These are phyloP conservation scores for Ptilonorhynchus violaceus DNA, from an alignment of 2,113 vertebrate species.

Conservation along the genomic window DNA sequence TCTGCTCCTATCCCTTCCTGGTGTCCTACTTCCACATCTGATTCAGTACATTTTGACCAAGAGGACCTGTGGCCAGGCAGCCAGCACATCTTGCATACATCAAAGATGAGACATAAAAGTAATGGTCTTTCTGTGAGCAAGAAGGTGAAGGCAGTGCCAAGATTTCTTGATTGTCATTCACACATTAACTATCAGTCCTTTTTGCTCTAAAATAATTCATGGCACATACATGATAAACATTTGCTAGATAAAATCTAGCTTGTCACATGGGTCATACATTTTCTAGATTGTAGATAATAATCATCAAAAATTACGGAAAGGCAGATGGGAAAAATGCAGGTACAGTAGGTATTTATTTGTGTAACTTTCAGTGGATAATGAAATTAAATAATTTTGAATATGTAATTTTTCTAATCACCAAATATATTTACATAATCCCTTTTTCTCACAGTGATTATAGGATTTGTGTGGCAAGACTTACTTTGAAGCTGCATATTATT, in stretches of 20 bases:
- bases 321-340: not conserved
- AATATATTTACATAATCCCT: conserved; percentile 58
- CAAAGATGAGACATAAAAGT: not conserved
- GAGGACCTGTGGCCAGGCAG: not conserved
- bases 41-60: not conserved
- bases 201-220: not conserved
- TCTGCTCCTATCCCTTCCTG: not conserved
- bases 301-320: not conserved
- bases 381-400: conserved; percentile 51
- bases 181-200: not conserved
- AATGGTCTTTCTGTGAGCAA: not conserved
- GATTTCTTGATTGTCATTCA: not conserved
- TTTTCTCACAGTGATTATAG: conserved; percentile 46
- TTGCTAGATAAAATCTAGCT: not conserved
- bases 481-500: conserved; percentile 52
- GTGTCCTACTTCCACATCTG: not conserved
- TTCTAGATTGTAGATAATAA: not conserved
- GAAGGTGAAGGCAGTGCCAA: not conserved
- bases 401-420: conserved; percentile 46
- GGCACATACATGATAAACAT: not conserved
- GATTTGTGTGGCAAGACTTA: conserved; percentile 38
- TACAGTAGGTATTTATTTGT: conserved; percentile 2
- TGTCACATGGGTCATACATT: not conserved
- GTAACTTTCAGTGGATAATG: conserved; percentile 24
- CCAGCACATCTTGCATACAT: not conserved